Evolutionary conservation across 2,888 invertebrate species (phyloP), one percentile per base, ranked within the genome.

Genomic region (Caenorhabditis panamensis): DNA sequence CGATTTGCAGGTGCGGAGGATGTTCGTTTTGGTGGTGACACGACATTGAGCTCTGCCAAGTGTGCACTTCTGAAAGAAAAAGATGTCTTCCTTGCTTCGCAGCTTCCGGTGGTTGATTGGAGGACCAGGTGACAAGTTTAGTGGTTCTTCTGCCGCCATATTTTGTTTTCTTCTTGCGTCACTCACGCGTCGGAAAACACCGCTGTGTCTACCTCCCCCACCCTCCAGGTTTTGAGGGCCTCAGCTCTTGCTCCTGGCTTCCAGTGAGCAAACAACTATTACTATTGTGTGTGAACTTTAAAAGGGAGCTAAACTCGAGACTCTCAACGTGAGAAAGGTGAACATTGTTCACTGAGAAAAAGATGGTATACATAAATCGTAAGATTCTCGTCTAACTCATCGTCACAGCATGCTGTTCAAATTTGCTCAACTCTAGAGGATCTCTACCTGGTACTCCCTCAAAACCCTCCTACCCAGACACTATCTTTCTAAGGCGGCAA

Each of bases 1-100:
- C 71, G 47, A 13, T 71, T 53, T 8, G 77, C 67, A 16, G 77
- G 72, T 31, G 69, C 73, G 4, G 82, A 82, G 9, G 72, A 26
- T 11, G 82, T 72, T 44, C 82, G 44, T 59, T 77, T 78, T 9
- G 69, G 76, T 11, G 82, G 77, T 3, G 82, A 68, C 0, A 69
- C 59, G 2, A 82, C 73, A 64, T 82, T 67, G 47, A 82, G 73
- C 44, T 82, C 82, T 3, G 82, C 82, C 56, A 78, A 31, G 49
- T 75, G 77, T 24, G 72, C 63, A 59, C 61, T 73, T 64, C 82
- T 82, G 72, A 16, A 81, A 80, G 16, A 24, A 31, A 61, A 28
- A n/a, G n/a, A n/a, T n/a, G n/a, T n/a, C n/a, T n/a, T n/a, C n/a
- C n/a, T n/a, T n/a, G n/a, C 31, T 31, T 8, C 26, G 49, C 56